Evolutionary conservation across 2,888 invertebrate genomes (phyloP).

Genomic region (Lycophotia porphyrea): DNA sequence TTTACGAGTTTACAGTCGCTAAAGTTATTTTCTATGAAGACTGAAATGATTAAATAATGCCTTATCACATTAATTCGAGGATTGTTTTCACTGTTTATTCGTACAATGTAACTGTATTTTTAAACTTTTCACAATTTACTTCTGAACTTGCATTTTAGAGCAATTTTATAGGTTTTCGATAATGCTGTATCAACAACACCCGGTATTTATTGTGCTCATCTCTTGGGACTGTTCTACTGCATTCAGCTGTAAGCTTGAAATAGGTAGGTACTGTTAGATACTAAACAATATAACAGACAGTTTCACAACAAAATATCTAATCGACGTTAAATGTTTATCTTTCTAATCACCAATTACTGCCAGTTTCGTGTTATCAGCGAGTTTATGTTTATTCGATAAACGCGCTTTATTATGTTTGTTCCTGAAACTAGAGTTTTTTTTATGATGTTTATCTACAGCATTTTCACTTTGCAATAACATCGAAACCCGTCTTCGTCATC

Average conservation of each 20-base stretch:
- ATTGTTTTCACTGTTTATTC: background rate
- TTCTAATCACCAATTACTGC: constrained; percentile 15
- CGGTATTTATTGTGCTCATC: background rate
- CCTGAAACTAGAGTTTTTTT: background rate
- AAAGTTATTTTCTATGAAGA: background rate
- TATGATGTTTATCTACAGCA: background rate
- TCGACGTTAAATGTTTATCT: background rate
- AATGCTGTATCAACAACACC: background rate
- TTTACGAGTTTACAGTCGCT: background rate
- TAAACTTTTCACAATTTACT: background rate
- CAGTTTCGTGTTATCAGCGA: constrained; percentile 11
- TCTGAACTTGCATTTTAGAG: background rate
- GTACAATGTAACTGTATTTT: background rate
- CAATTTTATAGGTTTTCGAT: background rate
- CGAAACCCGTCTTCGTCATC: background rate
- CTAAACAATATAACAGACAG: background rate
- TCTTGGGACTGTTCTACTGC: background rate
- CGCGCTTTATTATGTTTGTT: background rate
- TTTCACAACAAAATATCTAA: background rate
- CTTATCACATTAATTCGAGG: background rate
- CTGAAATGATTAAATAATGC: background rate
- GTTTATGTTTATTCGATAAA: constrained; percentile 10
- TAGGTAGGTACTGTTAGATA: background rate
- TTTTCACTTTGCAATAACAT: background rate
- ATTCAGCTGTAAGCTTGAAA: background rate